Percentiles rank a stretch among this genome's conserved stretches.
Evolutionary conservation across 1,140 invertebrate species (phyloP).

Genomic region (Lordiphosa stackelbergi): DNA sequence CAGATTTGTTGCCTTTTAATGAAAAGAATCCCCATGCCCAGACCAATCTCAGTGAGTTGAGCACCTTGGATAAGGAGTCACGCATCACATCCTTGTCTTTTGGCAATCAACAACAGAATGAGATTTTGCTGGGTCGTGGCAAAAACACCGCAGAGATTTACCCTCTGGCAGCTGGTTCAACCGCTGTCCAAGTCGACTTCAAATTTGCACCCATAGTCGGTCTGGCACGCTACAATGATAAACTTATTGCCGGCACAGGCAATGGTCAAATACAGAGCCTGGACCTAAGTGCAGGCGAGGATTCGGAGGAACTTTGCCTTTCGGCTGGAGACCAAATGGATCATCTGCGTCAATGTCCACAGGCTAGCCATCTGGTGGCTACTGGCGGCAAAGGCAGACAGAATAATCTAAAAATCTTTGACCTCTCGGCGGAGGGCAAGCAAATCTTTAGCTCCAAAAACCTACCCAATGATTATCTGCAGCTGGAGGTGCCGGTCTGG

Average conservation of each 20-base stretch:
- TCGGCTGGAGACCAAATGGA: conserved; percentile 61
- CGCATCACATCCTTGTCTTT: conserved; percentile 84
- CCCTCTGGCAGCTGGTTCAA: conserved; percentile 23
- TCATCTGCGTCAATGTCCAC: conserved; percentile 76
- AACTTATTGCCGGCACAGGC: conserved; percentile 63
- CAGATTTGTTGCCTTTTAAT: conserved; percentile 53
- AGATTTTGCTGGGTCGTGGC: conserved; percentile 82
- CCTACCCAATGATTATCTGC: conserved; percentile 85
- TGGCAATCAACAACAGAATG: conserved; percentile 82
- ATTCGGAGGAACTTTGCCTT: conserved; percentile 26
- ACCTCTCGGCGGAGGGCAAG: conserved; percentile 73
- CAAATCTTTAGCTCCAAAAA: conserved; percentile 80
- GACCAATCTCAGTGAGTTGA: conserved; percentile 78
- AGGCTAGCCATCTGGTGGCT: conserved; percentile 66
- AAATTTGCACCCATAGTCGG: conserved; percentile 60
- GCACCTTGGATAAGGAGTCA: conserved; percentile 78
- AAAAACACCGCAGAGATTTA: conserved; percentile 57
- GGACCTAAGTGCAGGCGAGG: conserved; percentile 16
- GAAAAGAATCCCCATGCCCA: conserved; percentile 63
- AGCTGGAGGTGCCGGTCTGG: conserved; percentile 88
- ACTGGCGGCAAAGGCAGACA: conserved; percentile 79
- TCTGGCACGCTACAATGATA: conserved; percentile 58
- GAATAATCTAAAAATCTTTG: conserved; percentile 80
- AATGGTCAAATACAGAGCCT: conserved; percentile 62
- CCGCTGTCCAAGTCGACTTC: conserved; percentile 26